Percentiles rank a stretch among this genome's conserved stretches.
These are phyloP conservation scores for Rhinoderma darwinii DNA, from an alignment of 2,113 vertebrate genomes.

Conservation along the genomic window DNA sequence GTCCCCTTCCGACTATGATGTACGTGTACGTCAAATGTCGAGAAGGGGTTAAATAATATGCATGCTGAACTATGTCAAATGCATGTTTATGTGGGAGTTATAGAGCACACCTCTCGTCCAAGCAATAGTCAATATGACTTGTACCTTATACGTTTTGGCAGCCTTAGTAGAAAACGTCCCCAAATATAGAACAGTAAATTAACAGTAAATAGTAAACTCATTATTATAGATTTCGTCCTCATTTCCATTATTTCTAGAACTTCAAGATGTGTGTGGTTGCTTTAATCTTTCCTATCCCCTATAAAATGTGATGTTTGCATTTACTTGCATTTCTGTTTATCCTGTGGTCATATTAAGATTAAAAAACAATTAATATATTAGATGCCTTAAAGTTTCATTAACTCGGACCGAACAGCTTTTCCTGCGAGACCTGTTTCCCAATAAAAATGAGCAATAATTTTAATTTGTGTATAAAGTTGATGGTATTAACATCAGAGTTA, in stretches of 20 bases:
- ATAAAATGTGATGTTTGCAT: not conserved
- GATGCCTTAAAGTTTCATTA: conserved; percentile 25
- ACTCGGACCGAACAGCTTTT: not conserved
- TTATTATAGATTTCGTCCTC: not conserved
- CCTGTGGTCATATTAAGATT: conserved; percentile 28
- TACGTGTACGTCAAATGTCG: too few relatives aligned
- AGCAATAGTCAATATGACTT: too few relatives aligned
- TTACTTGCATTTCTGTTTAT: conserved; percentile 3
- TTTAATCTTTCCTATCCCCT: not conserved
- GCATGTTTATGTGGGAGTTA: too few relatives aligned
- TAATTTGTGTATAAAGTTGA: not conserved
- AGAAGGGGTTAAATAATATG: too few relatives aligned
- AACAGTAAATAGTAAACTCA: not conserved
- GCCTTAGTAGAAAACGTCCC: too few relatives aligned
- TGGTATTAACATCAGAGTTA: not conserved
- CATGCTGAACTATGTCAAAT: too few relatives aligned
- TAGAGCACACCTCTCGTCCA: too few relatives aligned
- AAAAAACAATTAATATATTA: conserved; percentile 29
- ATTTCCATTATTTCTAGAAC: not conserved
- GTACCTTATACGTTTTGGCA: too few relatives aligned
- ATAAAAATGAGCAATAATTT: conserved; percentile 21
- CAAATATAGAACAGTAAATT: not conserved
- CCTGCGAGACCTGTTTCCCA: conserved; percentile 10
- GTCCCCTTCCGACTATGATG: too few relatives aligned
- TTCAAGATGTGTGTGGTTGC: not conserved